Evolutionary conservation across 2,888 invertebrate species (phyloP).

Genomic region (Venusia cambrica): DNA sequence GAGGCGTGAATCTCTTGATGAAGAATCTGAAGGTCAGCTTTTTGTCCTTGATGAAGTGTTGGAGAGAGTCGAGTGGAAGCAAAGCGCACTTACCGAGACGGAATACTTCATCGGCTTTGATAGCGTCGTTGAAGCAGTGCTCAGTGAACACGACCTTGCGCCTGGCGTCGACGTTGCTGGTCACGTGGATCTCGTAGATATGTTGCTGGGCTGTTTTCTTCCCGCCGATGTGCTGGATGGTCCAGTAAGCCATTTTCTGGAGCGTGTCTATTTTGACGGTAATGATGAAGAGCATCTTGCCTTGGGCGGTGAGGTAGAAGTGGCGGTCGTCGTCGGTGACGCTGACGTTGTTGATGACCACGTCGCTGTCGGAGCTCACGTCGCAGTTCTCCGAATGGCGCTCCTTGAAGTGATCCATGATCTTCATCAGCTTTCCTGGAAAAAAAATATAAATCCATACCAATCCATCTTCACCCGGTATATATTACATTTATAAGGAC

Average conservation of each 20-base stretch:
- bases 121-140: slow-evolving; percentile 61
- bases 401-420: slow-evolving; percentile 65
- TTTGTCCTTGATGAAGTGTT: slow-evolving; percentile 53
- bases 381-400: slow-evolving; percentile 53
- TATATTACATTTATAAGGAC: too few species aligned
- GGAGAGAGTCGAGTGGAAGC: slow-evolving; percentile 51
- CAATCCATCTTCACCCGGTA: too few species aligned
- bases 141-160: slow-evolving; percentile 58
- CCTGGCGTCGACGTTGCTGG: slow-evolving; percentile 52
- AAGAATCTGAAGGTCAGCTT: slow-evolving; percentile 55
- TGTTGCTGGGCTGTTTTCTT: slow-evolving; percentile 56
- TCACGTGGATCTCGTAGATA: slow-evolving; percentile 61
- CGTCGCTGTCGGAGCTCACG: slow-evolving; percentile 49
- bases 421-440: slow-evolving; percentile 55
- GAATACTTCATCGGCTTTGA: slow-evolving; percentile 61
- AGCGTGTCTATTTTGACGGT: slow-evolving; percentile 61
- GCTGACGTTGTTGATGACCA: slow-evolving; percentile 45
- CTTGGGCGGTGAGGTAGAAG: slow-evolving; percentile 51
- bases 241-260: slow-evolving; percentile 64
- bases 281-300: slow-evolving; percentile 57
- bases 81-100: slow-evolving; percentile 57
- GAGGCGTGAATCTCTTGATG: slow-evolving; percentile 43
- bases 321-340: slow-evolving; percentile 51
- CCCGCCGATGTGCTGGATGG: slow-evolving; percentile 62
- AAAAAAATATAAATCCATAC: slow-evolving; percentile 13